phyloP scores from a whole-genome alignment of 2,797 vertebrate genomes.

The Halcyon badia region DNA sequence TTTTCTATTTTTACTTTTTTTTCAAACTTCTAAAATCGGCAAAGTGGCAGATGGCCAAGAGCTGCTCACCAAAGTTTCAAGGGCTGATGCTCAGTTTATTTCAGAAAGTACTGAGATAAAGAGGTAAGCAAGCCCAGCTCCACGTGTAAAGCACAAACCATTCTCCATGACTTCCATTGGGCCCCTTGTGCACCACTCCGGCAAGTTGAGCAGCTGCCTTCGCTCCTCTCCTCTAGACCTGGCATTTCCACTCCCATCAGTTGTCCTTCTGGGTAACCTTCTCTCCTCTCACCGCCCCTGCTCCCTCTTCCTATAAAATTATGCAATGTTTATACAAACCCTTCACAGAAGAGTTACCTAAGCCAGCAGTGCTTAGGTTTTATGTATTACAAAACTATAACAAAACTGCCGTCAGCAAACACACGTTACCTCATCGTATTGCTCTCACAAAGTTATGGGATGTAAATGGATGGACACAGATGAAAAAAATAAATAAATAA shows the following conservation, averaged over 20 bases:
- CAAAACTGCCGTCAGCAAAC: not conserved
- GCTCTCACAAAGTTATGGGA: fast-evolving
- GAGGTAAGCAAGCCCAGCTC: not conserved
- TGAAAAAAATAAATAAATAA: not conserved
- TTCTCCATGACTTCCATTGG: fast-evolving
- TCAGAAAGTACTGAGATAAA: not conserved
- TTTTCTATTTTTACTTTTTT: not conserved
- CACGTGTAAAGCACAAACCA: not conserved
- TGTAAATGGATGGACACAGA: not conserved
- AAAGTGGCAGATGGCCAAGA: not conserved
- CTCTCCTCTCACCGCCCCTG: not conserved
- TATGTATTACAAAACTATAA: not conserved
- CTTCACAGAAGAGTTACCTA: not conserved
- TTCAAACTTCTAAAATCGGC: not conserved
- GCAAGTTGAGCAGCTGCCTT: not conserved
- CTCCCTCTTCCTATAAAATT: not conserved
- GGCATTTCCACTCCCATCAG: not conserved
- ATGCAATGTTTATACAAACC: not conserved
- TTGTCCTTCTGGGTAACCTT: not conserved
- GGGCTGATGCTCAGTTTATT: not conserved
- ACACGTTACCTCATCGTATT: not conserved
- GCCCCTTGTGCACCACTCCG: fast-evolving
- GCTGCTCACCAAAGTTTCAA: not conserved
- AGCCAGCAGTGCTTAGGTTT: not conserved
- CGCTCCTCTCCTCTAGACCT: not conserved